Evolutionary conservation across 1,140 invertebrate genomes (phyloP), one percentile per base, ranked within the genome.

Genomic region (Drosophila tsacasi): DNA sequence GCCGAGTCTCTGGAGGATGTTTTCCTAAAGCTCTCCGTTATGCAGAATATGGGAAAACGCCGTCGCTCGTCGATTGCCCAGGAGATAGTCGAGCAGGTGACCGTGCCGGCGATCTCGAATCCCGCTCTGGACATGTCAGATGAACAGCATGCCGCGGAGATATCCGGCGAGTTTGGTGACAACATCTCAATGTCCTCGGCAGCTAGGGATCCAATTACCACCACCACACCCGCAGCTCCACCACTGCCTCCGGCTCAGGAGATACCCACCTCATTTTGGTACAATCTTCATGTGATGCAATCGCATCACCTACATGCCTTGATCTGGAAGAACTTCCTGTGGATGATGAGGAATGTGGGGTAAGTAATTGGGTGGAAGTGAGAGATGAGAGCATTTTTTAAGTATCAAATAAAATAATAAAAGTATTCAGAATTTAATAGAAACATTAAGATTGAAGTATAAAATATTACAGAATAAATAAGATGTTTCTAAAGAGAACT

Each of bases 321-420:
- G 7, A 95, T 98, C 44, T 97, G 97, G 94, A 99, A 99, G 91
- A 99, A 99, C 93, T 96, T 98, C 82, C 94, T 98, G 62, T 95
- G 97, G 93, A 96, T 99, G 94, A 97, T 97, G 94, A 95, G 98
- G 90, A 99, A 99, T 93, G 96, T 97, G 63, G 97, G 97, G 97
- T 98, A 93, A 94, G 94, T 89, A n/a, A 27, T 0, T 1, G 12
- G 12, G 27, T 23, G 25, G 7, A 35, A 7, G 17, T 23, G 12
- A 30, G 6, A 4, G 13, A 4, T 19, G 9, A 12, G 9, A 21
- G 2, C 19, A 15, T 12, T 15, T 7, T 23, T 21, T n/a, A 42
- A 42, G 5, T 12, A 13, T 8, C 10, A 32, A 32, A 32, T 32
- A 0, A 12, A 12, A 3, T 12, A 32, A 12, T 4, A 32, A 32